A percentile compares a stretch with the other conserved stretches of the same genome.
Conservation (phyloP, 2,113 vertebrate species). For the Colius striatus region DNA sequence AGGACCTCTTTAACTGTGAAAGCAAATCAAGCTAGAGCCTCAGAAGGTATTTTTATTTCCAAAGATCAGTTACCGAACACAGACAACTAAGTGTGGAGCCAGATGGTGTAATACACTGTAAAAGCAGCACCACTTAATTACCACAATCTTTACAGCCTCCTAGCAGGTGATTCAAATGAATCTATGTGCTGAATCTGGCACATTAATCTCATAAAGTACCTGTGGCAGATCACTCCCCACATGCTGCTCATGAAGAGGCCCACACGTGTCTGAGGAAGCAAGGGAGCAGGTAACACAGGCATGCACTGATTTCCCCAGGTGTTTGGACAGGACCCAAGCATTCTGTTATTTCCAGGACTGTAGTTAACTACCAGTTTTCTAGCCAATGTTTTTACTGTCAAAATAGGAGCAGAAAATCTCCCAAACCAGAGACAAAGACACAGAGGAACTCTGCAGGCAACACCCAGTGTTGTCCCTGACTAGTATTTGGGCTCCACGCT, state of each 20-base stretch:
- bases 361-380: background rate
- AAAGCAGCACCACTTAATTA: conserved; percentile 46
- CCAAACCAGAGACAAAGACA: background rate
- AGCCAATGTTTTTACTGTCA: background rate
- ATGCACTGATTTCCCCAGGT: background rate
- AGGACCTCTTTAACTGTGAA: background rate
- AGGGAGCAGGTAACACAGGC: background rate
- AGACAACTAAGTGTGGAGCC: conserved; percentile 41
- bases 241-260: background rate
- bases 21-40: conserved; percentile 13
- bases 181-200: background rate
- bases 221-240: background rate
- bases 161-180: conserved; percentile 2
- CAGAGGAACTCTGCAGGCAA: background rate
- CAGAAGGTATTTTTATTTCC: conserved; percentile 14
- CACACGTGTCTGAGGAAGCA: fast-evolving
- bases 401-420: background rate
- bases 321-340: background rate
- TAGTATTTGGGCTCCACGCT: background rate
- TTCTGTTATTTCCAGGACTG: background rate
- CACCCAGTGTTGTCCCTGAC: background rate
- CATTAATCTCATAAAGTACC: conserved; percentile 21
- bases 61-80: conserved; percentile 46
- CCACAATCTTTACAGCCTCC: conserved; percentile 10
- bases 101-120: conserved; percentile 43